Conservation (phyloP, 2,888 invertebrate genomes). For the Hypolimnas misippus region DNA sequence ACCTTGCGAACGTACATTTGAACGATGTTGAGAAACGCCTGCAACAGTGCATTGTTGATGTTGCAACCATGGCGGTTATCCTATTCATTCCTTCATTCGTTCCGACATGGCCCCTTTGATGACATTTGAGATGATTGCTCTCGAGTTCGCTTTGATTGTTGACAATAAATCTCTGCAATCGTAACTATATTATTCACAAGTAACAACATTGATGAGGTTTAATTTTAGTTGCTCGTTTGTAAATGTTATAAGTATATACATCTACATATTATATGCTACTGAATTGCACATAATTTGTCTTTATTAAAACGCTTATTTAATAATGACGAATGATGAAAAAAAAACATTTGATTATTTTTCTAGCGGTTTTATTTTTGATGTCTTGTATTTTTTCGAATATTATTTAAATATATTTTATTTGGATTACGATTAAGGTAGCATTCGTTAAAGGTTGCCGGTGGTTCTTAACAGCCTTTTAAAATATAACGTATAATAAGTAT, state of each 20-base stretch:
- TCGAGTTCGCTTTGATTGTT: slow-evolving; percentile 36
- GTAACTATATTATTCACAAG: slow-evolving; percentile 4
- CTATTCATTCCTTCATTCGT: slow-evolving; percentile 40
- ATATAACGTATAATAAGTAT: no score
- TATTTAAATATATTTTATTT: no score
- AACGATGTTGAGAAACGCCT: slow-evolving; percentile 32
- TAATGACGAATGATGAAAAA: no score
- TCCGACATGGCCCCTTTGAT: slow-evolving; percentile 43
- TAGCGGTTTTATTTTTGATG: no score
- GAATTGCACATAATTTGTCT: no score
- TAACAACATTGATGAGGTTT: not conserved
- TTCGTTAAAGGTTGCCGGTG: no score
- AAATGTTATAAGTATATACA: not conserved
- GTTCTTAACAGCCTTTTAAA: no score
- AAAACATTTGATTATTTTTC: no score
- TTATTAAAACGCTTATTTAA: no score
- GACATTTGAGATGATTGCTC: slow-evolving; percentile 40
- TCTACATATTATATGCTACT: no score
- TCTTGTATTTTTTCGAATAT: no score
- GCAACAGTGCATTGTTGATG: slow-evolving; percentile 32
- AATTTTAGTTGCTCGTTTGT: not conserved
- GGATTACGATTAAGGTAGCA: no score
- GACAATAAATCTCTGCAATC: slow-evolving; percentile 24
- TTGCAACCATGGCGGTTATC: slow-evolving; percentile 37
- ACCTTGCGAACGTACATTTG: slow-evolving; percentile 35